Evolutionary conservation across 2,888 invertebrate genomes (phyloP), one percentile per base, ranked within the genome.

Genomic region (Leptinotarsa rubiginosa): DNA sequence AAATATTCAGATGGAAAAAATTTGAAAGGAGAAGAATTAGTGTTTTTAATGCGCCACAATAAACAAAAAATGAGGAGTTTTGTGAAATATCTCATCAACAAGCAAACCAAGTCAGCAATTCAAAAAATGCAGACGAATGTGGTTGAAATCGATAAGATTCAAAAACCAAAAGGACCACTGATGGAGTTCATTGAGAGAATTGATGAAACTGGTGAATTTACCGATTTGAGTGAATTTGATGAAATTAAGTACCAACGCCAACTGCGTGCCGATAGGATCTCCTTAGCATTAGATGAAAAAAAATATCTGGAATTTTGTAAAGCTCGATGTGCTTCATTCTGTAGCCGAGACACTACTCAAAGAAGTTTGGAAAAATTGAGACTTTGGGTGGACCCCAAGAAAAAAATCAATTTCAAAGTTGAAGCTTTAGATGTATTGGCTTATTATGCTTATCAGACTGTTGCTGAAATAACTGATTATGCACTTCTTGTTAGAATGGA

Each of bases 401-500:
- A 91, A 52, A 92, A 93, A 78, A 85, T 92, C 22, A 91, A 89
- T 62, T 89, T 94, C 67, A 88, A 91, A 0, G 87, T 89, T 20
- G 89, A 91, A 67, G 95, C 94, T 0, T 88, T 95, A 81, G 94
- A 95, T 84, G 93, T 97, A 3, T 87, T 97, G 77, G 92, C 94
- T 65, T 97, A 96, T 85, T 89, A 97, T 79, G 96, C 96, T 0
- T 96, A 96, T 86, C 97, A 97, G 88, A 96, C 96, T 0, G 94
- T 97, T 10, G 97, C 97, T 0, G 94, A 96, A 85, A 92, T 97
- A 73, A 93, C 96, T 2, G 97, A 97, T 87, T 92, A 94, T 81
- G 94, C 95, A 0, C 92, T 97, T 77, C 86, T 97, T 66, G 93
- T 96, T 1, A 90, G 96, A 64, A 92, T 95, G 82, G 96, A 96